phyloP scores from a whole-genome alignment of 1,140 invertebrate species.

The Tetranychus urticae region DNA sequence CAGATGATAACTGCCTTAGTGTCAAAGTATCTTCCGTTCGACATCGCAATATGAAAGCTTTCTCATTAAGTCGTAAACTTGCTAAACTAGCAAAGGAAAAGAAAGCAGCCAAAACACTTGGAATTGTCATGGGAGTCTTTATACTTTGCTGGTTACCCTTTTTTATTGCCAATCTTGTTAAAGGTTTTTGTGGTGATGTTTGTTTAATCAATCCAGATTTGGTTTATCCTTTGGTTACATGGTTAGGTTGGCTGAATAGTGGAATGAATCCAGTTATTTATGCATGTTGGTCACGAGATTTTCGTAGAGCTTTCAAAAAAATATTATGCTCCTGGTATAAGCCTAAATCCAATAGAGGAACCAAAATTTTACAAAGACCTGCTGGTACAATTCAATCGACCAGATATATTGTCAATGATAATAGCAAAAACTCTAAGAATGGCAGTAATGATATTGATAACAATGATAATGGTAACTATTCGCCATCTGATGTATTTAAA shows the following conservation, averaged over 20 bases:
- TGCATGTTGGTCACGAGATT: slow-evolving; percentile 84
- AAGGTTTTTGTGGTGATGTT: slow-evolving; percentile 42
- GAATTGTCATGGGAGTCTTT: slow-evolving; percentile 67
- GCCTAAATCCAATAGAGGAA: too few relatives aligned
- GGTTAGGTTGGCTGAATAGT: slow-evolving; percentile 97
- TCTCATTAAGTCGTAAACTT: slow-evolving; percentile 55
- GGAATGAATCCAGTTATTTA: slow-evolving; percentile 95
- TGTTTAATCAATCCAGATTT: slow-evolving; percentile 69
- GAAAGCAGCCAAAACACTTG: slow-evolving; percentile 32
- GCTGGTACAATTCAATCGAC: too few relatives aligned
- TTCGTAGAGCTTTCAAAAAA: slow-evolving; percentile 39
- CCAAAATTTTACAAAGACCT: too few relatives aligned
- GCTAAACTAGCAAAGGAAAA: slow-evolving; percentile 41
- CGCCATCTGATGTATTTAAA: too few relatives aligned
- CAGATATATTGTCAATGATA: too few relatives aligned
- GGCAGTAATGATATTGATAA: too few relatives aligned
- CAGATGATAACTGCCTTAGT: not conserved
- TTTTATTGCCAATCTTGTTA: slow-evolving; percentile 81
- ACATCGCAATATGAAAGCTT: slow-evolving; percentile 24
- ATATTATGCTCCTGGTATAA: slow-evolving; percentile 13
- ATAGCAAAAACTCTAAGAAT: too few relatives aligned
- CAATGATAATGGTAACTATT: too few relatives aligned
- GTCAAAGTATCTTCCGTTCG: not conserved
- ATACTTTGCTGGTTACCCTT: slow-evolving; percentile 91
- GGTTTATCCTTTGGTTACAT: slow-evolving; percentile 76